phyloP scores from a whole-genome alignment of 2,888 invertebrate species.

The Lepidochitona cinerea region DNA sequence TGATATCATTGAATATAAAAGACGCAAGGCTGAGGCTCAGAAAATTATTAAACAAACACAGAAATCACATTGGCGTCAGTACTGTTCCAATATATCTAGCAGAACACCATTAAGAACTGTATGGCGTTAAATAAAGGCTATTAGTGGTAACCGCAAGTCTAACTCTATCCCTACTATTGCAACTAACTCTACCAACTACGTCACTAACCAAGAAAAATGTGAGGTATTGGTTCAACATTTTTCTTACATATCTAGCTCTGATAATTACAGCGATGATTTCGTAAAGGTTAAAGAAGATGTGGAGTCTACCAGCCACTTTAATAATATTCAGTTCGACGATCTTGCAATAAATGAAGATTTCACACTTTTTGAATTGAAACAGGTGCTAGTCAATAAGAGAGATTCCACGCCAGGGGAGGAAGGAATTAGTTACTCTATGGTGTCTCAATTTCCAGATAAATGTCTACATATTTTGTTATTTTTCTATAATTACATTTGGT shows the following conservation, averaged over 20 bases:
- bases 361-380: background rate
- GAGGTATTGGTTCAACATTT: background rate
- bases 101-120: background rate
- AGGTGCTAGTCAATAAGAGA: background rate
- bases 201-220: background rate
- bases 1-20: background rate
- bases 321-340: background rate
- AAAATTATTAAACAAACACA: background rate
- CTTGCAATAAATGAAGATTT: background rate
- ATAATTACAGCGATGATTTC: background rate
- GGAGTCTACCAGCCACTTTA: background rate
- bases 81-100: background rate
- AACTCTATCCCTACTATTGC: background rate
- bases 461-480: background rate
- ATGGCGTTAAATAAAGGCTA: background rate
- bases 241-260: background rate
- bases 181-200: background rate
- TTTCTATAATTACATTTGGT: background rate
- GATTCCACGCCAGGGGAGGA: slow-evolving; percentile 2
- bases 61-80: background rate
- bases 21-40: background rate
- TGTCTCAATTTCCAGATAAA: background rate
- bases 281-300: background rate
- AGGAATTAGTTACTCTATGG: background rate
- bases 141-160: background rate